Evolutionary conservation across 1,140 invertebrate genomes (phyloP), one percentile per base, ranked within the genome.

Genomic region (Heterodera schachtii): DNA sequence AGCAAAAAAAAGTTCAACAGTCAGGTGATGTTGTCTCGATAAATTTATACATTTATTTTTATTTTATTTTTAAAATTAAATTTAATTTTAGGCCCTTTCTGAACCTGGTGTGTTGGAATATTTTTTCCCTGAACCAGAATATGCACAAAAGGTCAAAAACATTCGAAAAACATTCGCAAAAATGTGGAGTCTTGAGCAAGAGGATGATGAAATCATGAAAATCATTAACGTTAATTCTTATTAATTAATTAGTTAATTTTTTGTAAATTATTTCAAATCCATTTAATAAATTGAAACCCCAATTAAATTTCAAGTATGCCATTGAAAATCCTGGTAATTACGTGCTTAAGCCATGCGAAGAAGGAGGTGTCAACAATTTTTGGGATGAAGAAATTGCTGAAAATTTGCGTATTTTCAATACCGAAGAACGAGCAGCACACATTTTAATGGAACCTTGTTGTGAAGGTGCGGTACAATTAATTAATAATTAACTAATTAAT

Each of bases 291-390:
- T 75, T 64, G 16, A 19, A 64, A 64, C 5, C 2, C 19, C 19
- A 60, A 19, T 64, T 64, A 0, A 31, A 64, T 49, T 76, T 76
- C 19, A 91, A 94, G 85, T 93, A 94, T 93, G 96, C 94, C 1
- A 87, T 97, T 1, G 91, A 92, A 66, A 92, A 94, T 85, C 95
- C 96, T 1, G 92, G 94, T 67, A 93, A 93, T 66, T 98, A 93
- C 92, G 97, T 99, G 16, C 90, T 99, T 74, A 99, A 99, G 91
- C 97, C 97, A 2, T 96, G 99, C 90, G 92, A 97, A 74, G 97
- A 99, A 92, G 86, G 87, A 76, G 80, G 84, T 90, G 92, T 91
- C 4, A 95, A 98, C 90, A 98, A 99, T 90, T 90, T 96, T 73
- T 99, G 97, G 91, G 95, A 94, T 2, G 91, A 93, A 2, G 93